phyloP scores from a whole-genome alignment of 2,113 vertebrate species.

The Chaetorhynchus papuensis region DNA sequence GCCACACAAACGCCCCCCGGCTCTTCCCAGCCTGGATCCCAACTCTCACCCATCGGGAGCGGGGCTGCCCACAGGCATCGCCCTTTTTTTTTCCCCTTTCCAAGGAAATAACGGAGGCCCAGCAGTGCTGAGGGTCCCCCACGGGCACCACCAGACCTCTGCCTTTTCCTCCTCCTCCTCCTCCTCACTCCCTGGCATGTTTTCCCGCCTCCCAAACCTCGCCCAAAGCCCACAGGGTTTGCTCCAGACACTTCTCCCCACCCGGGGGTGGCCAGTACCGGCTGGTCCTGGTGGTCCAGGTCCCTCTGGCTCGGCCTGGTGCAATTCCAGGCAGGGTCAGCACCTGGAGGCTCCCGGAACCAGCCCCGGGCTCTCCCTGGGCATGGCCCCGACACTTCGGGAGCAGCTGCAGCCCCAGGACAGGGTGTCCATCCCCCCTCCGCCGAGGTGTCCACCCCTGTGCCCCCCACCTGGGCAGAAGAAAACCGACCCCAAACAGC shows the following conservation, averaged over 20 bases:
- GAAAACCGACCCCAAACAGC: background rate
- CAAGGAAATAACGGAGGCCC: background rate
- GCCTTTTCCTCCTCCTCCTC: background rate
- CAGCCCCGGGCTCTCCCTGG: background rate
- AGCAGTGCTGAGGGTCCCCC: background rate
- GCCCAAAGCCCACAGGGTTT: background rate
- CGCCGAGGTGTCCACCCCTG: too few relatives aligned
- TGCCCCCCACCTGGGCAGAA: background rate
- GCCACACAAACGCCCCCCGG: background rate
- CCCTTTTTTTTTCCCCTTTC: background rate
- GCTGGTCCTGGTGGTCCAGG: fast-evolving
- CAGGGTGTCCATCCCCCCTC: too few relatives aligned
- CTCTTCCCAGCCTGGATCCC: background rate
- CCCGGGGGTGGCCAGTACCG: fast-evolving
- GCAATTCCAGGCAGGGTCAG: fast-evolving
- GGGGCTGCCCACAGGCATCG: fast-evolving
- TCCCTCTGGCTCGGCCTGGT: background rate
- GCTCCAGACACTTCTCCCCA: fast-evolving
- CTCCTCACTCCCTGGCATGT: fast-evolving
- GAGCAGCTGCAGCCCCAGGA: background rate
- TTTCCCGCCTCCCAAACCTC: background rate
- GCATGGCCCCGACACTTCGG: background rate
- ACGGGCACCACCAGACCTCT: background rate
- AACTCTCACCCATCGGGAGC: background rate
- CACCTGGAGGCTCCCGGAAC: background rate